Conservation (phyloP, 2,113 vertebrate species). For the Brachypodius melanocephalos region DNA sequence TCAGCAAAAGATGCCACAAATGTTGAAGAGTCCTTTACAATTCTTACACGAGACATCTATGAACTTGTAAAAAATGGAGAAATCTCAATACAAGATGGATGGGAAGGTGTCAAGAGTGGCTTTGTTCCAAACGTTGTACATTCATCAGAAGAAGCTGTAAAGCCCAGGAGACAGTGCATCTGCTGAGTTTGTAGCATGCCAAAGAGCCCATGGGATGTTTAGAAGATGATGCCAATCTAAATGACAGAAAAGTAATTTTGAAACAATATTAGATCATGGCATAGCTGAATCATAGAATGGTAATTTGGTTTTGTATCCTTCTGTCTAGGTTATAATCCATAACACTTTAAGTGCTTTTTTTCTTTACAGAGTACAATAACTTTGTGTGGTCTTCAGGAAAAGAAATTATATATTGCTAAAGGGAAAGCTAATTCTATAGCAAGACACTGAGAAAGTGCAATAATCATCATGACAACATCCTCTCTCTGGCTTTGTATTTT, state of each 20-base stretch:
- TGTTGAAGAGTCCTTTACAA: conserved; percentile 81
- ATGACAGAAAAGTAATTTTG: conserved; percentile 10
- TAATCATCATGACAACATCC: not conserved
- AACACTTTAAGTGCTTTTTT: conserved; percentile 30
- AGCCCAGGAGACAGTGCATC: conserved; percentile 74
- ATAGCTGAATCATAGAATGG: not conserved
- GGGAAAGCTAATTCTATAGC: not conserved
- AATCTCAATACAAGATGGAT: conserved; percentile 80
- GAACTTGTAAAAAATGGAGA: conserved; percentile 81
- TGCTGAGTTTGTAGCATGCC: conserved; percentile 70
- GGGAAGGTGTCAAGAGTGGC: conserved; percentile 83
- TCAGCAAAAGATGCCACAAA: conserved; percentile 81
- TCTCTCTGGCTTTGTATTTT: conserved; percentile 18
- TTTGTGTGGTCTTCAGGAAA: conserved; percentile 6
- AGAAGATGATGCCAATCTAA: conserved; percentile 39
- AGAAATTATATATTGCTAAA: not conserved
- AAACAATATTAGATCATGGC: conserved; percentile 29
- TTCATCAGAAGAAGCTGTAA: conserved; percentile 81
- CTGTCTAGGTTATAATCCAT: conserved; percentile 31
- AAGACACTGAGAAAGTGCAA: conserved; percentile 27
- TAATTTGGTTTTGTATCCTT: conserved; percentile 21
- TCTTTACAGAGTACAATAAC: not conserved
- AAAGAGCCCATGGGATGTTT: conserved; percentile 50
- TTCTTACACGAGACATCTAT: conserved; percentile 81
- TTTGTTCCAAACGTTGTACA: conserved; percentile 81